Conservation (phyloP, 2,888 invertebrate species). For the Drosophila quinaria region DNA sequence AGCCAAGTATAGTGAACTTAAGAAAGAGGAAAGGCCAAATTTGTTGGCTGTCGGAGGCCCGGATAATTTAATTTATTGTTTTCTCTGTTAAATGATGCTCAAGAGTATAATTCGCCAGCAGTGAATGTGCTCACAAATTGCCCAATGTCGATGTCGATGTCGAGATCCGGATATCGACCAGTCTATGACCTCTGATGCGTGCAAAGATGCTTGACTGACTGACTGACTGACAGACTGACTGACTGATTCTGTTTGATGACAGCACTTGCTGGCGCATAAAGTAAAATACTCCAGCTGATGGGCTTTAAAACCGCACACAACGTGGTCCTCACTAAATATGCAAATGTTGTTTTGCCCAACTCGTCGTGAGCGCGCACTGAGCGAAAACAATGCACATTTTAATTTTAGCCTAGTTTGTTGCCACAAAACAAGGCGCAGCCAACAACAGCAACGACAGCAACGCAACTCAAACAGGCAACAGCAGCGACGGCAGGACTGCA, state of each 20-base stretch:
- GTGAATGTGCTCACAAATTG: constrained; percentile 79
- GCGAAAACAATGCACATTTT: constrained; percentile 77
- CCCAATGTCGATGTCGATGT: constrained; percentile 20
- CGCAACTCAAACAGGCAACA: constrained; percentile 27
- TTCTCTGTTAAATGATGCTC: constrained; percentile 79
- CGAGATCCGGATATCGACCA: constrained; percentile 51
- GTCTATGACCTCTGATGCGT: constrained; percentile 62
- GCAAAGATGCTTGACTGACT: constrained; percentile 37
- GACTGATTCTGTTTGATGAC: constrained; percentile 38
- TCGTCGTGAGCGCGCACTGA: constrained; percentile 40
- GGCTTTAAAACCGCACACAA: constrained; percentile 56
- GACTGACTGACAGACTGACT: constrained; percentile 12
- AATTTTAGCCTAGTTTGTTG: constrained; percentile 76
- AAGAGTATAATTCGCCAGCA: constrained; percentile 77
- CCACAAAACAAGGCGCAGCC: constrained; percentile 59
- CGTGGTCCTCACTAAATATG: constrained; percentile 50
- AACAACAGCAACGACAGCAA: constrained; percentile 20
- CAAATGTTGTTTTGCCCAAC: constrained; percentile 66
- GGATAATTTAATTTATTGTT: constrained; percentile 82
- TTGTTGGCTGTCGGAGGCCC: constrained; percentile 71
- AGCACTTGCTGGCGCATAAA: constrained; percentile 44
- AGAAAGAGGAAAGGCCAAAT: constrained; percentile 69
- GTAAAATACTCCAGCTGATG: constrained; percentile 52
- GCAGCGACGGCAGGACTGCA: constrained; percentile 42
- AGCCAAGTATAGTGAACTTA: not conserved